These are phyloP conservation scores for Apostichopus californicus DNA, from an alignment of 35 echinoderm and acorn worm species.

Conservation along the genomic window DNA sequence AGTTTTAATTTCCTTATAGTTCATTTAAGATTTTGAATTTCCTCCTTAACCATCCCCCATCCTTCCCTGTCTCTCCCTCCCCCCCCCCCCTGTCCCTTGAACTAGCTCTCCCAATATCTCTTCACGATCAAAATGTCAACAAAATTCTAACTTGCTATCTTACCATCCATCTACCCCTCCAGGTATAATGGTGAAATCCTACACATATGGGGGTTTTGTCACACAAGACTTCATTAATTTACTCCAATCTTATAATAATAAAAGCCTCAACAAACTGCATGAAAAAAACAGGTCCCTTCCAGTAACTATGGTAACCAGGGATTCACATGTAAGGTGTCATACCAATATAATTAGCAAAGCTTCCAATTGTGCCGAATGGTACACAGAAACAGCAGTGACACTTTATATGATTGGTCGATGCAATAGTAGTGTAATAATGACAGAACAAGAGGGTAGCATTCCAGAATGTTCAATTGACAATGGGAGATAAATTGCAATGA, in stretches of 20 bases:
- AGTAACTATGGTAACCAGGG: not conserved
- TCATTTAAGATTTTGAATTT: too few relatives aligned
- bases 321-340: not conserved
- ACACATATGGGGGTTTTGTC: not conserved
- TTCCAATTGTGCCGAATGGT: not conserved
- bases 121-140: too few relatives aligned
- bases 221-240: not conserved
- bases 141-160: too few relatives aligned
- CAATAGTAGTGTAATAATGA: not conserved
- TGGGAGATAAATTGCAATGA: too few relatives aligned
- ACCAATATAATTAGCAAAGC: not conserved
- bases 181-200: not conserved
- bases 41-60: too few relatives aligned
- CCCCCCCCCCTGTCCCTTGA: too few relatives aligned
- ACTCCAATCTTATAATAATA: not conserved
- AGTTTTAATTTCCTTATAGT: too few relatives aligned
- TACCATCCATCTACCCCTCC: not conserved
- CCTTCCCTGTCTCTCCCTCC: too few relatives aligned
- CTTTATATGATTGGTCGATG: not conserved
- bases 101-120: too few relatives aligned
- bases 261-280: not conserved
- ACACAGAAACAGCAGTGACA: too few relatives aligned
- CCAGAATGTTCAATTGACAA: not conserved
- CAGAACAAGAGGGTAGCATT: not conserved
- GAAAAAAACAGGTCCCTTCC: not conserved